phyloP scores from a whole-genome alignment of 2,888 invertebrate species.

The Spodoptera picta region DNA sequence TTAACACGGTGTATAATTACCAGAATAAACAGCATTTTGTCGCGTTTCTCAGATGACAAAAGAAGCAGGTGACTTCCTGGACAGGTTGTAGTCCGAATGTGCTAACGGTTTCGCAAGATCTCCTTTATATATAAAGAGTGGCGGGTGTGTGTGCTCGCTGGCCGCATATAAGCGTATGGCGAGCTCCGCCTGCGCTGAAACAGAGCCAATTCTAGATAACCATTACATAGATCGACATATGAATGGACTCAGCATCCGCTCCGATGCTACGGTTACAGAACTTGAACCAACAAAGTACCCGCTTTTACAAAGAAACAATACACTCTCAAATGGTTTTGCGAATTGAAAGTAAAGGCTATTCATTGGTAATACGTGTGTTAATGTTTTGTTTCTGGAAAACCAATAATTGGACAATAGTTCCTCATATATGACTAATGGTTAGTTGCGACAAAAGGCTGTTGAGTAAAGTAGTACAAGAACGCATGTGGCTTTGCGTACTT shows the following conservation, averaged over 20 bases:
- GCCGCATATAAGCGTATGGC: slow-evolving; percentile 69
- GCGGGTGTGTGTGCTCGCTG: slow-evolving; percentile 68
- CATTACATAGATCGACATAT: slow-evolving; percentile 77
- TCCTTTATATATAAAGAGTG: slow-evolving; percentile 81
- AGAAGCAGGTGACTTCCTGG: slow-evolving; percentile 84
- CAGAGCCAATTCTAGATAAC: slow-evolving; percentile 80
- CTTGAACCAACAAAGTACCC: slow-evolving; percentile 58
- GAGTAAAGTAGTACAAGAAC: slow-evolving; percentile 46
- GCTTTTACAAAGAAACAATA: slow-evolving; percentile 54
- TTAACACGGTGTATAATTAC: slow-evolving; percentile 66
- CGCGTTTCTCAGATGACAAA: slow-evolving; percentile 67
- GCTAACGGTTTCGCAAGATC: slow-evolving; percentile 85
- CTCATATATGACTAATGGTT: slow-evolving; percentile 39
- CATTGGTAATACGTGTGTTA: slow-evolving; percentile 34
- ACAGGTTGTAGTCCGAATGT: slow-evolving; percentile 83
- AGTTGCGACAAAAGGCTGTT: slow-evolving; percentile 31
- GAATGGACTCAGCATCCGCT: slow-evolving; percentile 74
- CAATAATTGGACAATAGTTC: slow-evolving; percentile 32
- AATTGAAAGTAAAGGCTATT: slow-evolving; percentile 49
- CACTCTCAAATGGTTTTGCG: slow-evolving; percentile 47
- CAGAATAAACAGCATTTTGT: slow-evolving; percentile 77
- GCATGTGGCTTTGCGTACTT: slow-evolving; percentile 16
- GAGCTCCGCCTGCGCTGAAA: slow-evolving; percentile 75
- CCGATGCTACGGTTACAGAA: slow-evolving; percentile 69
- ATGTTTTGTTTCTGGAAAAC: slow-evolving; percentile 37